Conservation (phyloP, 2,113 vertebrate species). For the Pelmatolapia mariae region DNA sequence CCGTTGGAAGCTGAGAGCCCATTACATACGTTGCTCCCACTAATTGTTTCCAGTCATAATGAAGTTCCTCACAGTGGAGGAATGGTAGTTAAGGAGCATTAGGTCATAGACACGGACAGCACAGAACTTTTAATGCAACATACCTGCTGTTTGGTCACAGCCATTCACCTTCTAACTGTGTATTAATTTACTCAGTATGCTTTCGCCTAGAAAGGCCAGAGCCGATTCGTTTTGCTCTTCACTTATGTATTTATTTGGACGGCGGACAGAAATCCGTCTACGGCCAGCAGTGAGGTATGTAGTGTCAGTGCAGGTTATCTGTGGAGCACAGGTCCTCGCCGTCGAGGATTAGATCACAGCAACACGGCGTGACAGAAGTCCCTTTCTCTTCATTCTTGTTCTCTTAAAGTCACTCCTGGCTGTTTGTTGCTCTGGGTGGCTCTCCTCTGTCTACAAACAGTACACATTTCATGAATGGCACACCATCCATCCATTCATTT, state of each 20-base stretch:
- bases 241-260: neutral
- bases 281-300: neutral
- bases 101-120: conserved; percentile 31
- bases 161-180: conserved; percentile 5
- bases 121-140: conserved; percentile 41
- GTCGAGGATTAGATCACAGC: conserved; percentile 25
- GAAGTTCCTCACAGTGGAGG: conserved; percentile 65
- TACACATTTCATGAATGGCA: neutral
- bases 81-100: conserved; percentile 60
- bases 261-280: neutral
- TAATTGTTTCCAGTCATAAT: conserved; percentile 75
- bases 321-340: neutral
- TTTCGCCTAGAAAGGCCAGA: neutral
- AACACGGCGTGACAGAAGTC: conserved; percentile 5
- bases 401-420: conserved; percentile 21
- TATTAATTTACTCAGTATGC: conserved; percentile 19
- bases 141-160: conserved; percentile 20
- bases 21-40: conserved; percentile 63
- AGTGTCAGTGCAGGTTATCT: neutral
- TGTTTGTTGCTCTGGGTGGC: neutral
- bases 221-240: neutral
- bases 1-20: conserved; percentile 64
- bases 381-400: conserved; percentile 21
- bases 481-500: neutral
- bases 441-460: neutral